These are phyloP conservation scores for Manis crassicaudata DNA, from an alignment of 2,797 vertebrate species.

Conservation along the genomic window DNA sequence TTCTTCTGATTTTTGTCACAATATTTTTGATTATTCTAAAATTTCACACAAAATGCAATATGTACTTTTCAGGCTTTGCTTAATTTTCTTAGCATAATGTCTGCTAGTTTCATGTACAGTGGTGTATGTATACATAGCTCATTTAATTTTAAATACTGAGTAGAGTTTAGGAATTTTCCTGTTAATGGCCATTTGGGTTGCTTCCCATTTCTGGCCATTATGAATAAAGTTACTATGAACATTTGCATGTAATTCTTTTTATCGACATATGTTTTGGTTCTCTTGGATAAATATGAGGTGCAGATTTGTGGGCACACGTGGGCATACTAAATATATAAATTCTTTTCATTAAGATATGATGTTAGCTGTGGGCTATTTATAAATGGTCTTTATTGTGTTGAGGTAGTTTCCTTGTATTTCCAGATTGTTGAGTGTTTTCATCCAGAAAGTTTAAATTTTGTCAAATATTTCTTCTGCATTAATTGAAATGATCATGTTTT, in stretches of 20 bases:
- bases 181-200: background rate
- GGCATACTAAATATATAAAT: background rate
- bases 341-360: background rate
- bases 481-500: background rate
- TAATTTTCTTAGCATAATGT: background rate
- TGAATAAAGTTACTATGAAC: background rate
- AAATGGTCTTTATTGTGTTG: background rate
- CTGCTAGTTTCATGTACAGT: background rate
- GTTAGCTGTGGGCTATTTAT: background rate
- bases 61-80: background rate
- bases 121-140: background rate
- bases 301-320: background rate
- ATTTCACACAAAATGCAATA: background rate
- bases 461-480: background rate
- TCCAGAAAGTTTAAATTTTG: background rate
- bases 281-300: background rate
- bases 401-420: background rate
- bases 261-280: background rate
- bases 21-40: background rate
- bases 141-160: background rate
- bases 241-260: background rate
- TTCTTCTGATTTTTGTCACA: background rate
- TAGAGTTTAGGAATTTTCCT: background rate
- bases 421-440: background rate
- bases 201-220: background rate